phyloP scores from a whole-genome alignment of 1,140 invertebrate species.

The Drosophila ercepeae region DNA sequence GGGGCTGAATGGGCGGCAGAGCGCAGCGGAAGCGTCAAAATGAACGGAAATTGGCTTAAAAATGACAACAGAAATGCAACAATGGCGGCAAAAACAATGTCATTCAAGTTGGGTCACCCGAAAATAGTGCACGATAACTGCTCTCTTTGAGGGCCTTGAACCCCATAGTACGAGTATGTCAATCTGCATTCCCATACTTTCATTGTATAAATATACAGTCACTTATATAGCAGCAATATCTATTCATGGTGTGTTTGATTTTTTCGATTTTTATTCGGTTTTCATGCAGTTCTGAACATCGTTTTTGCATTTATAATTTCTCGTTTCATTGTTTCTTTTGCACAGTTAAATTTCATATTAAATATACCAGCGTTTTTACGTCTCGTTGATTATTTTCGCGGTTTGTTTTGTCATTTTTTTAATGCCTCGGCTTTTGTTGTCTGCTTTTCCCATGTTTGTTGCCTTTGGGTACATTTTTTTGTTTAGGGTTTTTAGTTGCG shows the following conservation, averaged over 20 bases:
- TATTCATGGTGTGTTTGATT: slow-evolving; percentile 48
- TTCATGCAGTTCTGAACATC: slow-evolving; percentile 52
- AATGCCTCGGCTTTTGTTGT: not conserved
- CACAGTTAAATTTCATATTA: slow-evolving; percentile 46
- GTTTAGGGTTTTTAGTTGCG: slow-evolving; percentile 53
- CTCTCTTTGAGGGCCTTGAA: slow-evolving; percentile 22
- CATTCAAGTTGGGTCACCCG: slow-evolving; percentile 30
- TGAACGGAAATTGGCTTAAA: slow-evolving; percentile 82
- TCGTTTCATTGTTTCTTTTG: slow-evolving; percentile 39
- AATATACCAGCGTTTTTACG: slow-evolving; percentile 56
- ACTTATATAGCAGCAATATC: slow-evolving; percentile 40
- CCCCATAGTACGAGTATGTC: slow-evolving; percentile 8
- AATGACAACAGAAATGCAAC: slow-evolving; percentile 71
- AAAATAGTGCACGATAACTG: slow-evolving; percentile 22
- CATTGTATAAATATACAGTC: not conserved
- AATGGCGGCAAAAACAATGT: slow-evolving; percentile 51
- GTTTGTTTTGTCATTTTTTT: slow-evolving; percentile 23
- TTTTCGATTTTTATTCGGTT: slow-evolving; percentile 49
- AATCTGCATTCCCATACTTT: slow-evolving; percentile 5
- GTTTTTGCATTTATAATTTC: slow-evolving; percentile 68
- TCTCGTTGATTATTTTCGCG: slow-evolving; percentile 55
- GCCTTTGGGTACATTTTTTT: slow-evolving; percentile 40
- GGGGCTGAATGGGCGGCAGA: slow-evolving; percentile 19
- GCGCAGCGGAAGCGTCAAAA: slow-evolving; percentile 76
- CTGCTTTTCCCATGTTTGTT: not conserved